A percentile compares a stretch with the other conserved stretches of the same genome.
Conservation (phyloP, 2,888 invertebrate genomes). For the Daptonema setosum region DNA sequence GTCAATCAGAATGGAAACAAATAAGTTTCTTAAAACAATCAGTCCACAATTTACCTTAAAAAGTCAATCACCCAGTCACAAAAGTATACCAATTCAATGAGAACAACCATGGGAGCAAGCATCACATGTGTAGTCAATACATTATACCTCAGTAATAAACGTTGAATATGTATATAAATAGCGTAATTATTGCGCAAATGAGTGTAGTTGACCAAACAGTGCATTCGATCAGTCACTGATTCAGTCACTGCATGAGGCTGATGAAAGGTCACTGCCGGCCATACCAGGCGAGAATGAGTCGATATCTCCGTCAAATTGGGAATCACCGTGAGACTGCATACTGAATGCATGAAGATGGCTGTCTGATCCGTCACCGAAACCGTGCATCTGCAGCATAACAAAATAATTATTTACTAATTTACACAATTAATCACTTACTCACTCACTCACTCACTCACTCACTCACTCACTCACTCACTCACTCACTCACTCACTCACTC, state of each 20-base stretch:
- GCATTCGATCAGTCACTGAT: no score
- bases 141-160: neutral
- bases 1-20: neutral
- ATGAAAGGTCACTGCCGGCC: constrained; percentile 5
- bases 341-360: neutral
- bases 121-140: no score
- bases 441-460: constrained; percentile 47
- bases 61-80: no score
- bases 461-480: constrained; percentile 48
- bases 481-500: constrained; percentile 51
- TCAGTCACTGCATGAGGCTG: constrained; percentile 8
- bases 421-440: no score
- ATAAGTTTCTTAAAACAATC: neutral
- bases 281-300: constrained; percentile 7
- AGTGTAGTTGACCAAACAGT: no score
- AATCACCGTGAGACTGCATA: neutral
- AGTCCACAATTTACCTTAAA: neutral
- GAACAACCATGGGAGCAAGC: no score
- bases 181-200: neutral
- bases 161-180: neutral
- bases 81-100: no score
- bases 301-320: neutral
- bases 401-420: neutral
- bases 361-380: constrained; percentile 10
- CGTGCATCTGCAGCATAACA: constrained; percentile 12